phyloP scores from a whole-genome alignment of 2,797 vertebrate species.

The Rhinogobio ventralis region DNA sequence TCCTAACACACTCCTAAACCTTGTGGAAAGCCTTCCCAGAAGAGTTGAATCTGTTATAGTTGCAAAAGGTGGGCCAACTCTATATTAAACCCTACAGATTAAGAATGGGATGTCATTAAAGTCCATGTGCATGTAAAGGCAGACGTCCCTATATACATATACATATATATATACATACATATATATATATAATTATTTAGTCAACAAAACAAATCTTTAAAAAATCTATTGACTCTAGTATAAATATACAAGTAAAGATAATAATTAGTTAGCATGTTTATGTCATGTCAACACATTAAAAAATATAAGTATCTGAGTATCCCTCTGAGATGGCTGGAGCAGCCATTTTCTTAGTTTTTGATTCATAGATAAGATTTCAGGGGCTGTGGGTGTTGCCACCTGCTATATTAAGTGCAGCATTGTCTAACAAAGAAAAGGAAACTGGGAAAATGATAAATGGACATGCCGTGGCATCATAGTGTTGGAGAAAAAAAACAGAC shows the following conservation, averaged over 20 bases:
- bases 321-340: no score
- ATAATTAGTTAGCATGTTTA: not conserved
- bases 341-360: constrained; percentile 20
- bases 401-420: constrained; percentile 42
- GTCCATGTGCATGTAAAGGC: no score
- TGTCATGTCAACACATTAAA: not conserved
- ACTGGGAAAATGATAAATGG: constrained; percentile 55
- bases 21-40: no score
- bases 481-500: constrained; percentile 39
- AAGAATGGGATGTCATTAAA: no score
- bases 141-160: no score
- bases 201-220: no score
- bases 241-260: not conserved
- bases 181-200: no score
- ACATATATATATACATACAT: no score
- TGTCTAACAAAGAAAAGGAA: constrained; percentile 48
- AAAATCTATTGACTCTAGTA: not conserved
- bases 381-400: constrained; percentile 26
- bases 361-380: constrained; percentile 38
- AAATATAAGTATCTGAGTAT: not conserved
- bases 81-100: no score
- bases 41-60: no score
- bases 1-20: no score
- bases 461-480: constrained; percentile 34
- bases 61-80: no score